phyloP scores from a whole-genome alignment of 1,140 invertebrate genomes.

The Bombus difficillimus region DNA sequence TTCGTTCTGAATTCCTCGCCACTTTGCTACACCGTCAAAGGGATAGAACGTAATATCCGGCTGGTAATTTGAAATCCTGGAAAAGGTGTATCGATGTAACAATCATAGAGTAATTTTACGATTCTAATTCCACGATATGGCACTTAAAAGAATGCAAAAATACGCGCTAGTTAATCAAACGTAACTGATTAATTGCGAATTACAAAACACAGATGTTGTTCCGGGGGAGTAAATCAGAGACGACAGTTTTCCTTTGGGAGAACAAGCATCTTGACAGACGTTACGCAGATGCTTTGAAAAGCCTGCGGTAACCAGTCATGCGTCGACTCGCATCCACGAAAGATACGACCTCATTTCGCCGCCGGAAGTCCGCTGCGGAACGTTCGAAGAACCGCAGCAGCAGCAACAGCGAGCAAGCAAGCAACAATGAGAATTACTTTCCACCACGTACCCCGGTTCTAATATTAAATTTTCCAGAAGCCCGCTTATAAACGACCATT shows the following conservation, averaged over 20 bases:
- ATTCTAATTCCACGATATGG: neutral
- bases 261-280: neutral
- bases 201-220: neutral
- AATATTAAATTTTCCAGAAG: constrained; percentile 6
- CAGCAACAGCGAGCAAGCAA: neutral
- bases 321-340: neutral
- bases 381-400: neutral
- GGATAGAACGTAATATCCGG: too few relatives aligned
- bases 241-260: neutral
- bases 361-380: neutral
- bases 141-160: too few relatives aligned
- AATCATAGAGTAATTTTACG: neutral
- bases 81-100: neutral
- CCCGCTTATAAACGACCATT: neutral
- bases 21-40: too few relatives aligned
- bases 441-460: neutral
- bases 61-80: too few relatives aligned
- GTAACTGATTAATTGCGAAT: neutral
- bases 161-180: neutral
- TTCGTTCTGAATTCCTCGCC: too few relatives aligned
- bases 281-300: neutral
- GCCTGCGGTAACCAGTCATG: neutral
- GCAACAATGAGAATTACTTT: constrained; percentile 5
- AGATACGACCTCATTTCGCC: constrained; percentile 1
- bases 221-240: neutral